Base-by-base conservation (phyloP, 2,113 vertebrate species). In the Rostratula benghalensis region DNA sequence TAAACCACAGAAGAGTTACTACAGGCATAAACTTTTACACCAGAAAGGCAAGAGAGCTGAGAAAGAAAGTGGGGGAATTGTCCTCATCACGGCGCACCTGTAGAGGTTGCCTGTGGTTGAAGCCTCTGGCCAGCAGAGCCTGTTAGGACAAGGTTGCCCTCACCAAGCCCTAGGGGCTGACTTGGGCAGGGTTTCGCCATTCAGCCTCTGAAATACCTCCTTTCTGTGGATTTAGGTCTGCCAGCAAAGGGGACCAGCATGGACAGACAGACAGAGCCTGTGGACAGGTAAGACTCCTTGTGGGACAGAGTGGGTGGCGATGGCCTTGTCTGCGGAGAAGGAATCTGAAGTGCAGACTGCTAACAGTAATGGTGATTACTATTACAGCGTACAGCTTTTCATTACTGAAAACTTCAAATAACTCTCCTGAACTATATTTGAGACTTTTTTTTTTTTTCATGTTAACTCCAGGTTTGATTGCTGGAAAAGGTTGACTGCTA, bases 361-460 rank as follows among this genome's bases (percentile, higher is more conserved):
- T 21, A 1, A 95, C 37, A 94, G 95, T 87, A 93, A 96, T 80
- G 90, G 84, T 89, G 95, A 95, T 96, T 92, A 83, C 93, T 87
- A 89, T 93, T 69, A 96, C 96, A 94, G 76, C 11, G 2, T 31
- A 4, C 51, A 90, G 90, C 91, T 90, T 94, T 97, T 96, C 89
- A 91, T 97, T 83, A 91, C 80, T 94, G 94, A 91, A 95, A 97
- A 98, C 87, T 97, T 97, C 95, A 95, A 96, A 94, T 92, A 96
- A 97, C 96, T 87, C 86, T 90, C 93, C 93, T 86, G 93, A 94
- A 95, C 94, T 96, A 69, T 83, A 78, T 91, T 90, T 78, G 91
- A 96, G 81, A 89, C 7, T 31, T 56, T 30, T 43, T 91, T 87
- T 45, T 46, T 89, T 83, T 71, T 68, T 84, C 86, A 83, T 82